Conservation (phyloP, 2,888 invertebrate species). For the Latheticus oryzae region DNA sequence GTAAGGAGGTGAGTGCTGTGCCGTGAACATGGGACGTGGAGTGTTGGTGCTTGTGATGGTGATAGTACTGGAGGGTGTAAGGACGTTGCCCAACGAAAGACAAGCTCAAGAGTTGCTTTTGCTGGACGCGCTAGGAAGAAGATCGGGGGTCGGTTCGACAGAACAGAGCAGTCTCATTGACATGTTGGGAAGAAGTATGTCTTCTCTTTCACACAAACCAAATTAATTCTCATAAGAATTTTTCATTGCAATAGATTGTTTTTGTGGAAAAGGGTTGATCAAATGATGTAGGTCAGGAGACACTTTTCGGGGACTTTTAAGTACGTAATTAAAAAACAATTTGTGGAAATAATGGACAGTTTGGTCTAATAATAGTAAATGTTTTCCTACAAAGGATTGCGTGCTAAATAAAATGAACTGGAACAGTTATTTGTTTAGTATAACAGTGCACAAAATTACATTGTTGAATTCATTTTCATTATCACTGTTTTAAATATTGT, state of each 20-base stretch:
- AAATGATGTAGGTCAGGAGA: slow-evolving; percentile 10
- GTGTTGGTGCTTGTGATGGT: slow-evolving; percentile 49
- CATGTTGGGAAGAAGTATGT: slow-evolving; percentile 85
- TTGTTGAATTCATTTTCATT: slow-evolving; percentile 19
- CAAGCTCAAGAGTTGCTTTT: slow-evolving; percentile 82
- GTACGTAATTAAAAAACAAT: slow-evolving; percentile 29
- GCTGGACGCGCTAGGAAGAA: slow-evolving; percentile 77
- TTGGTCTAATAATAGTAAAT: slow-evolving; percentile 9
- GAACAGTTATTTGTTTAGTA: slow-evolving; percentile 34
- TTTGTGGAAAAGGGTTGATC: slow-evolving; percentile 20
- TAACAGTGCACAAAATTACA: slow-evolving; percentile 32
- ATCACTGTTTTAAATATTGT: slow-evolving; percentile 7
- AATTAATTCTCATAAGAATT: slow-evolving; percentile 21
- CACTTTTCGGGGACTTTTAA: slow-evolving; percentile 2
- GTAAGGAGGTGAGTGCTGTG: slow-evolving; percentile 57
- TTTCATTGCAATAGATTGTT: background rate
- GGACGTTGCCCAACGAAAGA: slow-evolving; percentile 69
- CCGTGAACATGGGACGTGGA: slow-evolving; percentile 55
- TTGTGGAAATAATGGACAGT: slow-evolving; percentile 17
- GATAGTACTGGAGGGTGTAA: slow-evolving; percentile 51
- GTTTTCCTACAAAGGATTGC: slow-evolving; percentile 26
- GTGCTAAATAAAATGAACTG: slow-evolving; percentile 32
- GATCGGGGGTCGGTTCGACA: slow-evolving; percentile 69
- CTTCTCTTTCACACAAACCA: slow-evolving; percentile 1
- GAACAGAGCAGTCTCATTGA: slow-evolving; percentile 83